Percentiles rank a stretch among this genome's conserved stretches.
These are phyloP conservation scores for Ceyx margarethae DNA, from an alignment of 2,113 vertebrate genomes.

Conservation along the genomic window DNA sequence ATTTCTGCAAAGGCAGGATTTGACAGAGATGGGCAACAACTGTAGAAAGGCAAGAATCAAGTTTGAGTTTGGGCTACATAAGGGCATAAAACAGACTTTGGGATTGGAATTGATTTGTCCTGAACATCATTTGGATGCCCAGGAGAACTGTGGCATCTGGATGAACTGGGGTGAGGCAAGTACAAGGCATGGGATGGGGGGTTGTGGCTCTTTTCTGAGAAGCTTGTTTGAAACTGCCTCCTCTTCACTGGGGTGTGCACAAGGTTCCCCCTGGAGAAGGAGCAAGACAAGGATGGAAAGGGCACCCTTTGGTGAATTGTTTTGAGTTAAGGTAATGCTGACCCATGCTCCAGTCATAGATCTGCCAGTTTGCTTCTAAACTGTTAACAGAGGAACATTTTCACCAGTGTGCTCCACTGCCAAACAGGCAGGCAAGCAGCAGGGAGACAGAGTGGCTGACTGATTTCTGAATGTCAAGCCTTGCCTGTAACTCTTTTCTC, in stretches of 20 bases:
- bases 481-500: background rate
- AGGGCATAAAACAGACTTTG: background rate
- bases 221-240: background rate
- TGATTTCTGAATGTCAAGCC: background rate
- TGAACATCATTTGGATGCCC: background rate
- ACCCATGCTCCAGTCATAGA: background rate
- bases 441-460: background rate
- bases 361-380: background rate
- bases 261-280: background rate
- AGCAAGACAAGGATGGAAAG: background rate
- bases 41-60: background rate
- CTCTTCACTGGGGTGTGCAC: fast-evolving
- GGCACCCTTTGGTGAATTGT: background rate
- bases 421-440: background rate
- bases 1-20: background rate
- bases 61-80: background rate
- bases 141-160: background rate
- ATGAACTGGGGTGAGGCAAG: background rate
- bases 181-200: background rate
- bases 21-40: background rate
- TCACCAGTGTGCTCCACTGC: background rate
- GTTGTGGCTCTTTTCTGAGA: background rate
- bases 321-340: background rate
- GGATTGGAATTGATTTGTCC: background rate
- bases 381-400: background rate